A percentile compares a stretch with the other conserved stretches of the same genome.
phyloP scores from a whole-genome alignment of 1,140 invertebrate species.

The Polypedilum pembai region DNA sequence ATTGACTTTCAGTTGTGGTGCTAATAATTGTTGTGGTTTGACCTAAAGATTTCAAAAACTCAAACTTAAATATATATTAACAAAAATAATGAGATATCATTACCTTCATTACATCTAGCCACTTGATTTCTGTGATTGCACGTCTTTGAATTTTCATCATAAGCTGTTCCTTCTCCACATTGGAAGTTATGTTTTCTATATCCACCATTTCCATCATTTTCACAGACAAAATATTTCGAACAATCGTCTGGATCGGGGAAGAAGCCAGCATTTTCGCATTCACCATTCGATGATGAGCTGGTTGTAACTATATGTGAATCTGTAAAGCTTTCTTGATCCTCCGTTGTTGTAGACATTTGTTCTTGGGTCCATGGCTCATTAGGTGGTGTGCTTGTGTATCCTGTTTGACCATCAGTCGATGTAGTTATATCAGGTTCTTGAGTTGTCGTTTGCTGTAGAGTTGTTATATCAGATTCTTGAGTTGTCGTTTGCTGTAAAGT shows the following conservation, averaged over 20 bases:
- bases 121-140: constrained; percentile 36
- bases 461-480: background rate
- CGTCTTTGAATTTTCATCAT: constrained; percentile 44
- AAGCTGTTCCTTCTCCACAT: constrained; percentile 45
- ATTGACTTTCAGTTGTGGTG: constrained; percentile 31
- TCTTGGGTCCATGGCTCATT: constrained; percentile 24
- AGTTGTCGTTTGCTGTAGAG: background rate
- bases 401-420: constrained; percentile 16
- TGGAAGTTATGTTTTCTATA: constrained; percentile 42
- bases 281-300: constrained; percentile 33
- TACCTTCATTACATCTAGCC: background rate
- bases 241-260: constrained; percentile 54
- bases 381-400: background rate
- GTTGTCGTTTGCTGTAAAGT: background rate
- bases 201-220: constrained; percentile 43
- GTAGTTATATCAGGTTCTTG: constrained; percentile 23
- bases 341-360: constrained; percentile 29
- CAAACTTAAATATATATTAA: constrained; percentile 35
- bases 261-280: constrained; percentile 54
- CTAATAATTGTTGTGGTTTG: constrained; percentile 30
- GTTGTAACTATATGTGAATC: constrained; percentile 22
- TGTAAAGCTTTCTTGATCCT: constrained; percentile 28
- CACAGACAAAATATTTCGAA: constrained; percentile 51
- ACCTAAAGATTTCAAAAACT: constrained; percentile 33
- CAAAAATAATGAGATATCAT: constrained; percentile 30